Conservation (phyloP, 2,888 invertebrate genomes). For the Epirrhoe alternata region DNA sequence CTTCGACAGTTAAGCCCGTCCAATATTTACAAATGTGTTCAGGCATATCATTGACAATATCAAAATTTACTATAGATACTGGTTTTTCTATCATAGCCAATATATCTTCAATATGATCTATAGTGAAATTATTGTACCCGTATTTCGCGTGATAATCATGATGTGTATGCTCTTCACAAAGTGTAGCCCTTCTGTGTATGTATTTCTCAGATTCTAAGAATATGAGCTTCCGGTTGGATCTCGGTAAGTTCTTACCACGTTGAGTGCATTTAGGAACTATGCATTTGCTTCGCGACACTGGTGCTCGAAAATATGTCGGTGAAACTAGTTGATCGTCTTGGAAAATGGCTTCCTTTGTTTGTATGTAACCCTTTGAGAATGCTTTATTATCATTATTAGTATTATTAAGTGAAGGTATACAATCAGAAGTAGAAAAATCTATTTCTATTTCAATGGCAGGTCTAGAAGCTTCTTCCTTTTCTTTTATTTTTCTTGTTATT, state of each 20-base stretch:
- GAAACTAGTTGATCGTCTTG: not conserved
- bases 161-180: constrained; percentile 1
- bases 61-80: constrained; percentile 10
- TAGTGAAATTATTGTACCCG: not conserved
- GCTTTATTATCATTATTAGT: no score
- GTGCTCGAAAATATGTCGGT: not conserved
- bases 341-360: not conserved
- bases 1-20: constrained; percentile 6
- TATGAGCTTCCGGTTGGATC: not conserved
- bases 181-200: not conserved
- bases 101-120: not conserved
- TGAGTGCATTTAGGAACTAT: constrained; percentile 4
- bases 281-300: not conserved
- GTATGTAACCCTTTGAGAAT: not conserved
- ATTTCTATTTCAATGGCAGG: no score
- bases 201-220: not conserved
- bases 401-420: no score
- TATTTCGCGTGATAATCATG: not conserved
- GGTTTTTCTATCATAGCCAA: constrained; percentile 4
- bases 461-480: no score
- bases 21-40: constrained; percentile 18
- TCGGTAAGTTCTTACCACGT: not conserved
- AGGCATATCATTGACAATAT: constrained; percentile 14
- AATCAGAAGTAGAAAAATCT: no score
- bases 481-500: no score